phyloP scores from a whole-genome alignment of 1,140 invertebrate genomes.

The Onthophagus taurus region DNA sequence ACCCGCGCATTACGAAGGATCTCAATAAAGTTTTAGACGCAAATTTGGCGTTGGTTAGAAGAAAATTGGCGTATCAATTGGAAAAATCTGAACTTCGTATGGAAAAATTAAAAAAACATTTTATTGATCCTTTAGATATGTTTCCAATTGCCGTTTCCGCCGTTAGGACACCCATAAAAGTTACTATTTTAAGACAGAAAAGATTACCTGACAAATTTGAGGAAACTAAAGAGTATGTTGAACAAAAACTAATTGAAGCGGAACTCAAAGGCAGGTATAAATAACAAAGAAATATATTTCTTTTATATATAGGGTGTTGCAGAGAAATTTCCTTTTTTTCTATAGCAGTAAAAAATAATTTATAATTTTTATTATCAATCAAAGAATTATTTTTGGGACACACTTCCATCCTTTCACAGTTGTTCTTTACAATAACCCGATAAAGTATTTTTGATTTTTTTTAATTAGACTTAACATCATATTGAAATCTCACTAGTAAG shows the following conservation, averaged over 20 bases:
- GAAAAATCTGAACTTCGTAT: constrained; percentile 59
- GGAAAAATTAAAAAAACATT: constrained; percentile 60
- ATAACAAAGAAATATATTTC: too few relatives aligned
- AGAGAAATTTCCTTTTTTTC: too few relatives aligned
- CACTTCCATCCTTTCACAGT: too few relatives aligned
- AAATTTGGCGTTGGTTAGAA: constrained; percentile 47
- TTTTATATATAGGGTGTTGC: too few relatives aligned
- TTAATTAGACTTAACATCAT: too few relatives aligned
- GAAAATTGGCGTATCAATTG: constrained; percentile 47
- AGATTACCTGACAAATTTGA: constrained; percentile 48
- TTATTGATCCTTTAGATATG: constrained; percentile 55
- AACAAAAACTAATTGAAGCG: constrained; percentile 46
- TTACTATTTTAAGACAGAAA: constrained; percentile 52
- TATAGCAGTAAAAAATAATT: too few relatives aligned
- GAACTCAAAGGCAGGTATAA: constrained; percentile 42
- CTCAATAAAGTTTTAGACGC: constrained; percentile 48
- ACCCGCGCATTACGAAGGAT: constrained; percentile 51
- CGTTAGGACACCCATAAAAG: constrained; percentile 42
- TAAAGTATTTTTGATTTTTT: too few relatives aligned
- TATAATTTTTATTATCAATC: too few relatives aligned
- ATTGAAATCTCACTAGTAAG: too few relatives aligned
- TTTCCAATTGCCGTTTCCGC: constrained; percentile 51
- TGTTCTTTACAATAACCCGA: too few relatives aligned
- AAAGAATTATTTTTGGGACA: too few relatives aligned
- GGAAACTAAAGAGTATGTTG: constrained; percentile 44